Percentiles rank a stretch among this genome's conserved stretches.
Conservation (phyloP, 2,113 vertebrate genomes). For the Triplophysa siluroides region DNA sequence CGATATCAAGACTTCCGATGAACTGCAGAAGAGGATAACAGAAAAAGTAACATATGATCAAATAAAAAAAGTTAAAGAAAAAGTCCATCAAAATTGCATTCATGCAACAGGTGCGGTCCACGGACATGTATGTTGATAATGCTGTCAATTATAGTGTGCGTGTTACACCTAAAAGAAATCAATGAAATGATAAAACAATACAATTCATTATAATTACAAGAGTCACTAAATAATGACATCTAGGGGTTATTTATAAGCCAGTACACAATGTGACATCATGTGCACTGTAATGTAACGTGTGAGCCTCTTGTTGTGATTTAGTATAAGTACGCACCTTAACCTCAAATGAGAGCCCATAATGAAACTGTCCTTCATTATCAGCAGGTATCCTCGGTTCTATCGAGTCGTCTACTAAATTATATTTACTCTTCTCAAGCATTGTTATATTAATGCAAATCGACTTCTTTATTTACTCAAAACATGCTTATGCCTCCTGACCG, state of each 20-base stretch:
- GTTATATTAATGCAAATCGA: neutral
- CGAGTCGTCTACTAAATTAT: conserved; percentile 91
- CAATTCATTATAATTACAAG: too few relatives aligned
- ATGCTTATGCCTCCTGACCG: neutral
- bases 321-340: conserved; percentile 85
- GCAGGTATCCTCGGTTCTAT: conserved; percentile 88
- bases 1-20: conserved; percentile 94
- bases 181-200: too few relatives aligned
- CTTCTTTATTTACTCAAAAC: conserved; percentile 4
- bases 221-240: neutral
- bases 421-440: conserved; percentile 92
- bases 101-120: conserved; percentile 5
- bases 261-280: neutral
- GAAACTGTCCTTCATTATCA: conserved; percentile 94
- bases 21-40: conserved; percentile 74
- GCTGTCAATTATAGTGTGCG: neutral
- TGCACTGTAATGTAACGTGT: neutral
- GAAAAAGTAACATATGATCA: neutral
- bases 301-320: neutral
- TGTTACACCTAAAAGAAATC: neutral
- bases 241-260: neutral
- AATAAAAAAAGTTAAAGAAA: neutral
- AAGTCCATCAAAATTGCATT: neutral
- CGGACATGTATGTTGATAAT: neutral
- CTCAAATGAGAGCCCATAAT: conserved; percentile 92